These are phyloP conservation scores for Cabera pusaria DNA, from an alignment of 2,888 invertebrate species.

Conservation along the genomic window DNA sequence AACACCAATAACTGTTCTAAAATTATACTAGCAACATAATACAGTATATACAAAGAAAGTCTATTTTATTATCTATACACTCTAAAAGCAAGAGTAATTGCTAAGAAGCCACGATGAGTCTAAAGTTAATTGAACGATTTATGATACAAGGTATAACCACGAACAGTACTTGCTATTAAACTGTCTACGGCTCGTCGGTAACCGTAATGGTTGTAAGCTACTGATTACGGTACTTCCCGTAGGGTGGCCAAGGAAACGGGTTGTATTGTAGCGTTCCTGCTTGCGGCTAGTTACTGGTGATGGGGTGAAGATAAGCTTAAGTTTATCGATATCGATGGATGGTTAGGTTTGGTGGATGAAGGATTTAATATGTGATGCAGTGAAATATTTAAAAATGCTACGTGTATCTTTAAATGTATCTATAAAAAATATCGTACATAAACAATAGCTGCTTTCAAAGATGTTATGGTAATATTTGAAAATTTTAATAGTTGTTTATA, in stretches of 20 bases:
- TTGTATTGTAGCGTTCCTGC: conserved; percentile 5
- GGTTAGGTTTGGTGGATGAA: too few relatives aligned
- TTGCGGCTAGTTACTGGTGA: conserved; percentile 6
- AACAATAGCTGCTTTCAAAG: too few relatives aligned
- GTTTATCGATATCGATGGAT: conserved; percentile 11
- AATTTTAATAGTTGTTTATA: too few relatives aligned
- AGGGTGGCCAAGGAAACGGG: conserved; percentile 10
- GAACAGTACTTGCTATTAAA: conserved; percentile 2
- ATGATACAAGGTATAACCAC: too few relatives aligned
- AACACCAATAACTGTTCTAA: too few relatives aligned
- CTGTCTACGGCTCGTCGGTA: conserved; percentile 4
- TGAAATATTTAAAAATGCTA: too few relatives aligned
- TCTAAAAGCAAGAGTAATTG: conserved; percentile 3
- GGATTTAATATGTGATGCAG: too few relatives aligned
- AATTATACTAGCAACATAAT: too few relatives aligned
- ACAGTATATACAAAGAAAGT: conserved; percentile 5
- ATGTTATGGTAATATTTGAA: too few relatives aligned
- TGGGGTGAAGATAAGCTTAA: neutral
- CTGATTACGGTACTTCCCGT: conserved; percentile 21
- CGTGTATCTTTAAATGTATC: too few relatives aligned
- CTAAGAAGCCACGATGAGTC: neutral
- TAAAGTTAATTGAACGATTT: neutral
- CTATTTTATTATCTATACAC: too few relatives aligned
- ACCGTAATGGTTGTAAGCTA: conserved; percentile 20
- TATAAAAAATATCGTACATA: too few relatives aligned